Percentiles rank a stretch among this genome's conserved stretches.
phyloP scores from a whole-genome alignment of 2,113 vertebrate species.

The Mionectes macconnelli region DNA sequence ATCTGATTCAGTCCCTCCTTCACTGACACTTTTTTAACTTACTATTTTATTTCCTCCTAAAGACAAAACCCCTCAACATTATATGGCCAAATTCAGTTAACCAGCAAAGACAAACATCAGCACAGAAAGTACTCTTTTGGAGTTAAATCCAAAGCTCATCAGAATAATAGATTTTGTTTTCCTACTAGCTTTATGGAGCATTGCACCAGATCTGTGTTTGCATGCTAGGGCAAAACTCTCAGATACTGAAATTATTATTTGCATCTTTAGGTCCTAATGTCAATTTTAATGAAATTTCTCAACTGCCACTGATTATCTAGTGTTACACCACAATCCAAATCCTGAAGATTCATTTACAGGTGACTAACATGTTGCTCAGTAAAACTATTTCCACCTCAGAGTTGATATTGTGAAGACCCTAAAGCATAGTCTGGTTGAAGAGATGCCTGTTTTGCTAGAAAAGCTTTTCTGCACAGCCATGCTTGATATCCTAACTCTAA shows the following conservation, averaged over 20 bases:
- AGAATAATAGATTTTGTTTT: background rate
- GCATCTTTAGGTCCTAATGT: background rate
- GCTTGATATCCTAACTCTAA: background rate
- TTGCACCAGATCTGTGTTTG: background rate
- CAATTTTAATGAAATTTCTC: background rate
- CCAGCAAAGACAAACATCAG: background rate
- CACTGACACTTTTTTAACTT: background rate
- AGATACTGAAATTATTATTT: background rate
- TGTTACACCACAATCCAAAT: background rate
- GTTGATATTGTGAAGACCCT: fast-evolving
- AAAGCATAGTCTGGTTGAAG: background rate
- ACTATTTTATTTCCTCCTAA: background rate
- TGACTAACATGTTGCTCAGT: background rate
- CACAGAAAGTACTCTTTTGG: background rate
- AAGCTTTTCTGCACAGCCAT: background rate
- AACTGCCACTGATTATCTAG: background rate
- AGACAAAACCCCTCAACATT: background rate
- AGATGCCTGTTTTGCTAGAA: background rate
- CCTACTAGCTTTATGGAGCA: background rate
- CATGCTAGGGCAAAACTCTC: background rate
- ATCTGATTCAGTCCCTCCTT: constrained; percentile 24
- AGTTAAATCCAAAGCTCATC: background rate
- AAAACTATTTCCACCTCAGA: background rate
- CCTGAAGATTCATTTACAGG: background rate
- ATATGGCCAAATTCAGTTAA: background rate